Conservation (phyloP, 2,888 invertebrate genomes). For the Cenopis cana region DNA sequence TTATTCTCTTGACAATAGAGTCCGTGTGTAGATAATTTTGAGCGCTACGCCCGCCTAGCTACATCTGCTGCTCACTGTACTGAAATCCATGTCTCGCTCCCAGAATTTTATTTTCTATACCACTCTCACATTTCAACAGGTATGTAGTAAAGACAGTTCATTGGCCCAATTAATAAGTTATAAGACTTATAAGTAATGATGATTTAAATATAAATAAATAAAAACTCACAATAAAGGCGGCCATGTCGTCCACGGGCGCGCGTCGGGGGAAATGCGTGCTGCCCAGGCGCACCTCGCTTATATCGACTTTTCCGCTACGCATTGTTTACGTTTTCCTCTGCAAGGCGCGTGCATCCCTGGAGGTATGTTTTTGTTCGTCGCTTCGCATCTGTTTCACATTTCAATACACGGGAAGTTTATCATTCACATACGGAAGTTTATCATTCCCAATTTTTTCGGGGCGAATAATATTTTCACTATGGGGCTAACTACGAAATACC, state of each 20-base stretch:
- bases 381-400: background rate
- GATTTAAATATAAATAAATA: conserved; percentile 15
- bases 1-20: no score
- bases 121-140: no score
- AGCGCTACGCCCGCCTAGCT: no score
- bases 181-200: background rate
- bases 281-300: conserved; percentile 47
- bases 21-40: no score
- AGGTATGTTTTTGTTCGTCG: background rate
- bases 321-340: conserved; percentile 40
- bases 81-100: no score
- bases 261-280: conserved; percentile 58
- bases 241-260: conserved; percentile 57
- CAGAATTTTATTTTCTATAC: no score
- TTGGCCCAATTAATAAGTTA: conserved; percentile 1
- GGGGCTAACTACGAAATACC: no score
- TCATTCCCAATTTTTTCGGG: no score
- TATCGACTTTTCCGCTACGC: conserved; percentile 41
- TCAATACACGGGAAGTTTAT: background rate
- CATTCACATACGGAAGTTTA: no score
- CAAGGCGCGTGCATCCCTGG: conserved; percentile 8
- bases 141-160: background rate
- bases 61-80: no score
- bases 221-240: conserved; percentile 60
- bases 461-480: no score